Conservation (phyloP, 2,113 vertebrate species). For the Clarias macrocephalus region DNA sequence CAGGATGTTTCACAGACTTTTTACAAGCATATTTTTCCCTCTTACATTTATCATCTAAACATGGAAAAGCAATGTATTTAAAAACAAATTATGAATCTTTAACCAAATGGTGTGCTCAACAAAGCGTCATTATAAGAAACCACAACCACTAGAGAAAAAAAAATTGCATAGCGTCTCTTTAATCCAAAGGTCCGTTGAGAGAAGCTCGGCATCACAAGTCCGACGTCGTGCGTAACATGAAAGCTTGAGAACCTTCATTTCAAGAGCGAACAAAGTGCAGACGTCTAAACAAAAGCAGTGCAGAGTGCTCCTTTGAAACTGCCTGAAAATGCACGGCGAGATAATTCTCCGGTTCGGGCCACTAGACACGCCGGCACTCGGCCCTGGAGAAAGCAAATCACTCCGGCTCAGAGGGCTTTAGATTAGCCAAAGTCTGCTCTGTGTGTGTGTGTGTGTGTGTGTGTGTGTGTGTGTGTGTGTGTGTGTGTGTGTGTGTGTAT, state of each 20-base stretch:
- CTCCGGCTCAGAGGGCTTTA: constrained; percentile 16
- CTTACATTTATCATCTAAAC: constrained; percentile 2
- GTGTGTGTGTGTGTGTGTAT: constrained; percentile 1
- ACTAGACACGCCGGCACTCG: constrained; percentile 46
- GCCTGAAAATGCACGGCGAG: constrained; percentile 37
- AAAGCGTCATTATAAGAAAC: constrained; percentile 39
- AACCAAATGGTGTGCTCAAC: constrained; percentile 46
- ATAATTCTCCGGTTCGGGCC: constrained; percentile 46
- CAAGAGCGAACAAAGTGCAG: constrained; percentile 46
- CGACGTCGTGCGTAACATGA: constrained; percentile 1
- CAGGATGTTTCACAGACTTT: constrained; percentile 72
- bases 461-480: constrained; percentile 11
- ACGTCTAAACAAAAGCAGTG: constrained; percentile 42
- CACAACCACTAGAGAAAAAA: constrained; percentile 48
- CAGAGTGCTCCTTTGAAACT: constrained; percentile 47
- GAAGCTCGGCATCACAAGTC: constrained; percentile 11
- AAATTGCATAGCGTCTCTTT: constrained; percentile 78
- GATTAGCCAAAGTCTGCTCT: constrained; percentile 4
- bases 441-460: constrained; percentile 20
- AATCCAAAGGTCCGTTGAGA: constrained; percentile 56
- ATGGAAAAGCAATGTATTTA: background rate
- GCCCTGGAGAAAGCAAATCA: constrained; percentile 43
- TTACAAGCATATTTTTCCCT: constrained; percentile 60
- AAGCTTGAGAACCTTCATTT: constrained; percentile 42
- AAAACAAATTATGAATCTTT: constrained; percentile 47